A percentile compares a stretch with the other conserved stretches of the same genome.
These are phyloP conservation scores for Sesia bembeciformis DNA, from an alignment of 2,888 invertebrate genomes.

Conservation along the genomic window DNA sequence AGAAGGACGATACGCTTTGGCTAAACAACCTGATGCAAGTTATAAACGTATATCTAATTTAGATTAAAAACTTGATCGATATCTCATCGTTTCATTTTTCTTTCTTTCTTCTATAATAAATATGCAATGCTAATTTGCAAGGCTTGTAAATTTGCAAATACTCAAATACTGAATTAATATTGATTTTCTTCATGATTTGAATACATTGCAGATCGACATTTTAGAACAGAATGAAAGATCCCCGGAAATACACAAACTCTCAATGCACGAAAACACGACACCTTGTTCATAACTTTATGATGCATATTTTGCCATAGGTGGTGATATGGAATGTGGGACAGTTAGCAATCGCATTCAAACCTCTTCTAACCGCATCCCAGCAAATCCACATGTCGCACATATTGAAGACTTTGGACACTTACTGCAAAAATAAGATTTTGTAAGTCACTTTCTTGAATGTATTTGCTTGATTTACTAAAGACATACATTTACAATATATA, in stretches of 20 bases:
- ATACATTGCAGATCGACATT: too few relatives aligned
- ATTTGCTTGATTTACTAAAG: too few relatives aligned
- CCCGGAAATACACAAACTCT: too few relatives aligned
- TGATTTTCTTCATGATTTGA: too few relatives aligned
- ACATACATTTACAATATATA: too few relatives aligned
- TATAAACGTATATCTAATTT: neutral
- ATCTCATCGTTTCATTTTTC: neutral
- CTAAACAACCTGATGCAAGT: slow-evolving; percentile 75
- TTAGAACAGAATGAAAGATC: too few relatives aligned
- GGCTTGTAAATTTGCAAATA: too few relatives aligned
- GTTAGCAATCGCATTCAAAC: slow-evolving; percentile 73
- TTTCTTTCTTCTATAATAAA: neutral
- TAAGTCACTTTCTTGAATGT: slow-evolving; percentile 22
- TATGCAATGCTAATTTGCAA: too few relatives aligned
- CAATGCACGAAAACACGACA: too few relatives aligned
- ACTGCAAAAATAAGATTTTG: slow-evolving; percentile 66
- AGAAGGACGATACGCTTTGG: slow-evolving; percentile 74
- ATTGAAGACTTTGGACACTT: slow-evolving; percentile 57
- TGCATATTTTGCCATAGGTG: slow-evolving; percentile 28
- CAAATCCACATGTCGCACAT: slow-evolving; percentile 59
- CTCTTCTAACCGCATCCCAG: slow-evolving; percentile 55
- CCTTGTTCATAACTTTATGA: too few relatives aligned
- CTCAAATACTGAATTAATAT: too few relatives aligned
- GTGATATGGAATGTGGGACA: slow-evolving; percentile 78
- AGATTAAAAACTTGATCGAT: neutral